A percentile compares a stretch with the other conserved stretches of the same genome.
Evolutionary conservation across 2,888 invertebrate species (phyloP).

Genomic region (Nephrotoma guestfalica): DNA sequence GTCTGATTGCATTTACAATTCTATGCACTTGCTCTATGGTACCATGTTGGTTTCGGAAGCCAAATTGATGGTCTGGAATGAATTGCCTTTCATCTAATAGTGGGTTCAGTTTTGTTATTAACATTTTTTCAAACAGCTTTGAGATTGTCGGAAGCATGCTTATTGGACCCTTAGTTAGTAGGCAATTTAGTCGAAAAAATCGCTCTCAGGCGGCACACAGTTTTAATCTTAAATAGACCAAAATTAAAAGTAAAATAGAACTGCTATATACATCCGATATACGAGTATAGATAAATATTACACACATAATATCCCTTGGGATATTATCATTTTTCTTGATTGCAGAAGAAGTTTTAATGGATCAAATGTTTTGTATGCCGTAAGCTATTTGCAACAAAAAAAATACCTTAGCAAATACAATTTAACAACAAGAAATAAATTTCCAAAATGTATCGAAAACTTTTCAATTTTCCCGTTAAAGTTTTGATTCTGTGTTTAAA

Average conservation of each 20-base stretch:
- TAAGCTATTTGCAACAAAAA: background rate
- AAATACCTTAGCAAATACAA: background rate
- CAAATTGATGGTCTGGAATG: too few species aligned
- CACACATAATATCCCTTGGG: background rate
- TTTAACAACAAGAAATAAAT: background rate
- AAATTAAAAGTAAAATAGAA: background rate
- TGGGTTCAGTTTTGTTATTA: too few species aligned
- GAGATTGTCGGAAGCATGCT: too few species aligned
- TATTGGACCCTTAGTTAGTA: too few species aligned
- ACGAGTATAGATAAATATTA: background rate
- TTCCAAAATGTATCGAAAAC: background rate
- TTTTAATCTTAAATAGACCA: background rate
- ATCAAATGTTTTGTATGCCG: background rate
- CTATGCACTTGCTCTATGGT: too few species aligned
- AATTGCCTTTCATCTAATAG: too few species aligned
- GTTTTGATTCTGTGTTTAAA: background rate
- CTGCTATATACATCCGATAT: background rate
- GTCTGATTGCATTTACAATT: too few species aligned
- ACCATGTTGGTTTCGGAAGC: too few species aligned
- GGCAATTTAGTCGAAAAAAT: too few species aligned
- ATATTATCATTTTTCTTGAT: background rate
- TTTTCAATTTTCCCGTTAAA: background rate
- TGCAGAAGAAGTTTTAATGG: background rate
- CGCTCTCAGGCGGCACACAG: too few species aligned
- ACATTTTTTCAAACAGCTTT: too few species aligned